phyloP scores from a whole-genome alignment of 2,888 invertebrate genomes.

The Endomychus coccineus region DNA sequence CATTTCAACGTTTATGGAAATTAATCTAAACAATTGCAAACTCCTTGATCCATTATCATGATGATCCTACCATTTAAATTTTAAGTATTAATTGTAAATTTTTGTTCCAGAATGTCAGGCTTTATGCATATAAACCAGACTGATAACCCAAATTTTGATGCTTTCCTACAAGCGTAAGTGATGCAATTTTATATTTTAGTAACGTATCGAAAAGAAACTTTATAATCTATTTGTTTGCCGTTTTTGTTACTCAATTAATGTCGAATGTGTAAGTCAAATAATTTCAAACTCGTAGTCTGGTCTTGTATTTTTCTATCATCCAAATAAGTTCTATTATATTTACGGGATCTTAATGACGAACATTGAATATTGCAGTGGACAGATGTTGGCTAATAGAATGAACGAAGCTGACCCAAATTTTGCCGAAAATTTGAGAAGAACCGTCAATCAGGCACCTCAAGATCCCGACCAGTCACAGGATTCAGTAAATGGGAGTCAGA shows the following conservation, averaged over 20 bases:
- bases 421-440: conserved; percentile 58
- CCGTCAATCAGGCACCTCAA: conserved; percentile 6
- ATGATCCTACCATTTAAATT: conserved; percentile 6
- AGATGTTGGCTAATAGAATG: conserved; percentile 76
- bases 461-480: too few relatives aligned
- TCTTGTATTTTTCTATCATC: conserved; percentile 6
- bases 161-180: conserved; percentile 36
- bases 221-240: too few relatives aligned
- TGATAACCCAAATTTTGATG: conserved; percentile 34
- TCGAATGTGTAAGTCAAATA: too few relatives aligned
- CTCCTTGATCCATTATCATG: conserved; percentile 2
- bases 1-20: too few relatives aligned
- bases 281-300: too few relatives aligned
- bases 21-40: neutral
- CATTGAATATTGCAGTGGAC: conserved; percentile 47
- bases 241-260: too few relatives aligned
- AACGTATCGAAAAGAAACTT: too few relatives aligned
- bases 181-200: too few relatives aligned
- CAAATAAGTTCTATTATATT: conserved; percentile 5
- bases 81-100: conserved; percentile 4
- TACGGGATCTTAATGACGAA: conserved; percentile 3
- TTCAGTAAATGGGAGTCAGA: too few relatives aligned
- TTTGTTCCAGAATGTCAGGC: conserved; percentile 36
- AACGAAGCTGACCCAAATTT: conserved; percentile 75
- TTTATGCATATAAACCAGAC: conserved; percentile 34